Evolutionary conservation across 1,140 invertebrate genomes (phyloP), one percentile per base, ranked within the genome.

Genomic region (Charaxes varanes): DNA sequence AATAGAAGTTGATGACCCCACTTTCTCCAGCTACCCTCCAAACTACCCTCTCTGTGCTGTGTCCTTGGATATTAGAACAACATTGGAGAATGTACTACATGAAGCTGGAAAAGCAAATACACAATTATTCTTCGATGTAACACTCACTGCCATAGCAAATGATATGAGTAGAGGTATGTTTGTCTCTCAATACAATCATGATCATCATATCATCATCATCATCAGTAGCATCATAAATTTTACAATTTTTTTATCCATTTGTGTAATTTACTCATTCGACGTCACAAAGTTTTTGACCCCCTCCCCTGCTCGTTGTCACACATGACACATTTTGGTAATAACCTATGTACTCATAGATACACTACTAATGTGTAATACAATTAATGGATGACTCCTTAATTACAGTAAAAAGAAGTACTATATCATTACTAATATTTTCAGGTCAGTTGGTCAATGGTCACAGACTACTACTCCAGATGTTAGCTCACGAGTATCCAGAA

Each of bases 401-500:
- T n/a, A n/a, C 12, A 14, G 27, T 30, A 14, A 15, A 24, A 24
- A 4, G 5, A 24, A 24, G n/a, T 4, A n/a, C n/a, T n/a, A n/a
- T n/a, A n/a, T n/a, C n/a, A n/a, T n/a, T n/a, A n/a, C n/a, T n/a
- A n/a, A n/a, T n/a, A n/a, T n/a, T 58, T 51, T 7, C 31, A 85
- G 84, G 85, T 38, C 67, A 66, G 36, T 76, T 87, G 17, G 88
- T 90, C 12, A 70, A 89, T 21, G 92, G 92, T 2, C 89, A 91
- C 52, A 91, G 91, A 73, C 81, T 93, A 28, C 84, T 91, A 28
- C 62, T 93, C 2, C 92, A 93, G 67, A 67, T 91, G 44, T 69
- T 93, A 43, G 89, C 89, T 2, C 82, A 86, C 35, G 85, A 87
- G 12, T 86, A 90, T 76, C 90, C 91, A 0, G 86, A 86, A 32